These are phyloP conservation scores for Brachylomia viminalis DNA, from an alignment of 2,888 invertebrate species.

Conservation along the genomic window DNA sequence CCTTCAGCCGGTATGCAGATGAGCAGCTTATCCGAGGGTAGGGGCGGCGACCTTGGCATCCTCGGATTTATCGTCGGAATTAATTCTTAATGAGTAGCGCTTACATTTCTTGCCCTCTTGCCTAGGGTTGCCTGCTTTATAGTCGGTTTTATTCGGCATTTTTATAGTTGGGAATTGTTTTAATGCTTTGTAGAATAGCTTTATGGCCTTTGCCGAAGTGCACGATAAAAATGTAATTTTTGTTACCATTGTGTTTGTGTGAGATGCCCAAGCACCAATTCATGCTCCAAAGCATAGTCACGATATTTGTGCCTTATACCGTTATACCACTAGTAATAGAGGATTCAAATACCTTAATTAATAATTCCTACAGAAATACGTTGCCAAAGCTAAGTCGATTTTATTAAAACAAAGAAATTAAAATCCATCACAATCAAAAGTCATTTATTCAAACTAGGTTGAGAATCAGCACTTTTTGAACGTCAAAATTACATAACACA, in stretches of 20 bases:
- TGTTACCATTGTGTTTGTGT: conserved; percentile 13
- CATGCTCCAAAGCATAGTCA: neutral
- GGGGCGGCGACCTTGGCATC: conserved; percentile 59
- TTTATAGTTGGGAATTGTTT: conserved; percentile 54
- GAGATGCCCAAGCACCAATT: neutral
- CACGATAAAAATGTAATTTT: conserved; percentile 13
- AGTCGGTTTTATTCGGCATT: conserved; percentile 50
- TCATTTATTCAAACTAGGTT: too few relatives aligned
- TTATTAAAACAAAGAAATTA: conserved; percentile 7
- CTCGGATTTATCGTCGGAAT: conserved; percentile 63
- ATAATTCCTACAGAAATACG: neutral
- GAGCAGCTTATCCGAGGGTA: conserved; percentile 54
- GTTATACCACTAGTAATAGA: neutral
- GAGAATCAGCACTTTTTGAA: too few relatives aligned
- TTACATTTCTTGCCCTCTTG: conserved; percentile 63
- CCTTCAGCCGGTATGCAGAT: conserved; percentile 52
- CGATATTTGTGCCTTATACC: neutral
- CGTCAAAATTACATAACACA: too few relatives aligned
- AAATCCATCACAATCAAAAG: too few relatives aligned
- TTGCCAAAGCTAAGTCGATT: neutral
- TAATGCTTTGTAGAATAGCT: conserved; percentile 47
- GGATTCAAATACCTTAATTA: neutral
- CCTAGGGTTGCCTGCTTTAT: conserved; percentile 52
- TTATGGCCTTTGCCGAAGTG: conserved; percentile 42
- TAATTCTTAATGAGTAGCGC: conserved; percentile 67